These are phyloP conservation scores for Mixornis gularis DNA, from an alignment of 2,113 vertebrate genomes.

Conservation along the genomic window DNA sequence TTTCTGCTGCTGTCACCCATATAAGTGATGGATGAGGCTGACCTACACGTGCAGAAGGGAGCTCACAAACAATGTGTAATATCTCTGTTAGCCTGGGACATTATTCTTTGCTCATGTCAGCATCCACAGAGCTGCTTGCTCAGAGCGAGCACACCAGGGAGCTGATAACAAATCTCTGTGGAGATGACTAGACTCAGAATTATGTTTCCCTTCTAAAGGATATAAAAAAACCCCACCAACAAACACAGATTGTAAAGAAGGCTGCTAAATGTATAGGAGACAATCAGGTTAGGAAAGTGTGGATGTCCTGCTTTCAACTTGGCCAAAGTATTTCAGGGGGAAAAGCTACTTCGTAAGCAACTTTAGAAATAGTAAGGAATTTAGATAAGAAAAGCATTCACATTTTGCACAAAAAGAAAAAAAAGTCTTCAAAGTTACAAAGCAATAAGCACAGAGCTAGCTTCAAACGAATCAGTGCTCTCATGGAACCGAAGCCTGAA, in stretches of 20 bases:
- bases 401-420: background rate
- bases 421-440: background rate
- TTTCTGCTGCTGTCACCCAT: background rate
- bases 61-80: background rate
- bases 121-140: background rate
- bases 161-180: background rate
- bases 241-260: background rate
- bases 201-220: background rate
- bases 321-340: background rate
- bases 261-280: background rate
- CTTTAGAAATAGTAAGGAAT: background rate
- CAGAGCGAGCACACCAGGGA: rapidly evolving
- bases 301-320: background rate
- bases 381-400: background rate
- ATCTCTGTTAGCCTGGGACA: background rate
- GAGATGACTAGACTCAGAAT: background rate
- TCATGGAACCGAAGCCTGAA: rapidly evolving
- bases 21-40: background rate
- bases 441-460: background rate
- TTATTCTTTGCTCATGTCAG: background rate
- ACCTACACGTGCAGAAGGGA: background rate
- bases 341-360: background rate
- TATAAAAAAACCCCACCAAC: background rate
- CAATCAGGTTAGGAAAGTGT: background rate
- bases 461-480: background rate